Conservation (phyloP, 2,113 vertebrate species). For the Oriolus oriolus region DNA sequence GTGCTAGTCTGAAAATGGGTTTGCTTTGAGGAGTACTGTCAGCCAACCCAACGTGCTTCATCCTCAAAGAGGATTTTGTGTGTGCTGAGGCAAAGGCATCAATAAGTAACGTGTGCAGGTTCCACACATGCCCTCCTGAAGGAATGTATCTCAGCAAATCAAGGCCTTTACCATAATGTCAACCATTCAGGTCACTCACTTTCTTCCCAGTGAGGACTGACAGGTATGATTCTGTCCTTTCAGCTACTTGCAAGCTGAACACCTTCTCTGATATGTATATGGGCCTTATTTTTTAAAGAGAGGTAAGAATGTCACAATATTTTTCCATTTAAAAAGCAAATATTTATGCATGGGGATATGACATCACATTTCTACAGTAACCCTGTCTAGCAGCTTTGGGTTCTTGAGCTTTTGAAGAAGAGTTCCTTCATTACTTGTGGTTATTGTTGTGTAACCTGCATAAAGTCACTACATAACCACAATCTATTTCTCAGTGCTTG, state of each 20-base stretch:
- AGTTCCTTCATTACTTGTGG: not conserved
- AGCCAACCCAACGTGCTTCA: not conserved
- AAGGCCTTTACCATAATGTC: not conserved
- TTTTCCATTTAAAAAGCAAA: not conserved
- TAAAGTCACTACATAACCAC: not conserved
- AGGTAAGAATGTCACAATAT: not conserved
- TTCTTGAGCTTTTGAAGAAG: not conserved
- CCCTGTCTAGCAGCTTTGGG: not conserved
- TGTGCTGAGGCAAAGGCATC: not conserved
- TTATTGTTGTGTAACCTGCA: not conserved
- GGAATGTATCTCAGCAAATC: not conserved
- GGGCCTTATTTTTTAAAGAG: not conserved
- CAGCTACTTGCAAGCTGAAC: not conserved
- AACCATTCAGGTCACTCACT: not conserved
- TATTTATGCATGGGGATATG: not conserved
- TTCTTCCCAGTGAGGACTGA: not conserved
- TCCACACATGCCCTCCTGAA: not conserved
- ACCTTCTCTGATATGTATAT: not conserved
- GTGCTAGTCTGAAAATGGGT: not conserved
- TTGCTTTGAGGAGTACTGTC: not conserved
- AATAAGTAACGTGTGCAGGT: not conserved
- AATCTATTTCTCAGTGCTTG: not conserved
- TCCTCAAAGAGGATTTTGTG: not conserved
- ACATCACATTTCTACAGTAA: not conserved
- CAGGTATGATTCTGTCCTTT: not conserved